Percentiles rank a stretch among this genome's conserved stretches.
phyloP scores from a whole-genome alignment of 2,888 invertebrate genomes.

The Dynastes maya region DNA sequence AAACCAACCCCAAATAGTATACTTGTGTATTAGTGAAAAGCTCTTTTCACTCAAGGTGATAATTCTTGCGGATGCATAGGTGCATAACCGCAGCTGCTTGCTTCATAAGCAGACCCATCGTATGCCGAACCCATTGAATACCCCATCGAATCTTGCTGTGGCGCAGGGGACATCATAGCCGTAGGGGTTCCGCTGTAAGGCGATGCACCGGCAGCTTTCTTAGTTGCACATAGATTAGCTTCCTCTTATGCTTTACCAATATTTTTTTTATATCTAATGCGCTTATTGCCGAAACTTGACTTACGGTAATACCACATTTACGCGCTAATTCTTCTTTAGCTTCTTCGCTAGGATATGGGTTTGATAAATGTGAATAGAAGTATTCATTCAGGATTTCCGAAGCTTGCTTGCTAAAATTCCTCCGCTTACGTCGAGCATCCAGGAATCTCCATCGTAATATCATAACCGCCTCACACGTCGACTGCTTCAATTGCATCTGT shows the following conservation, averaged over 20 bases:
- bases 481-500: constrained; percentile 99
- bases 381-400: constrained; percentile 99
- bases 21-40: constrained; percentile 57
- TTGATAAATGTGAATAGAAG: constrained; percentile 99
- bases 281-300: constrained; percentile 98
- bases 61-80: constrained; percentile 90
- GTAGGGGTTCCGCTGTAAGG: constrained; percentile 90
- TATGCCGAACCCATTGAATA: constrained; percentile 95
- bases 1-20: constrained; percentile 56
- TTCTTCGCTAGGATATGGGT: constrained; percentile 99
- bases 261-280: constrained; percentile 99
- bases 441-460: constrained; percentile 91
- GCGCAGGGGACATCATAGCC: constrained; percentile 96
- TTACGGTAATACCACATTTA: constrained; percentile 98
- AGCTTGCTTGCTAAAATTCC: constrained; percentile 99
- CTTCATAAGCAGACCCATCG: constrained; percentile 91
- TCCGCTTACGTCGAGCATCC: constrained; percentile 90
- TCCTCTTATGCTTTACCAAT: constrained; percentile 99
- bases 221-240: constrained; percentile 98
- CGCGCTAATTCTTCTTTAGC: constrained; percentile 99
- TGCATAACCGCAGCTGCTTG: constrained; percentile 92
- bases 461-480: constrained; percentile 99
- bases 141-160: constrained; percentile 93
- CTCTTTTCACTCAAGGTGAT: constrained; percentile 72
- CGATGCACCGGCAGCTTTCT: constrained; percentile 91